Evolutionary conservation across 2,113 vertebrate species (phyloP).

Genomic region (Elgaria multicarinata): DNA sequence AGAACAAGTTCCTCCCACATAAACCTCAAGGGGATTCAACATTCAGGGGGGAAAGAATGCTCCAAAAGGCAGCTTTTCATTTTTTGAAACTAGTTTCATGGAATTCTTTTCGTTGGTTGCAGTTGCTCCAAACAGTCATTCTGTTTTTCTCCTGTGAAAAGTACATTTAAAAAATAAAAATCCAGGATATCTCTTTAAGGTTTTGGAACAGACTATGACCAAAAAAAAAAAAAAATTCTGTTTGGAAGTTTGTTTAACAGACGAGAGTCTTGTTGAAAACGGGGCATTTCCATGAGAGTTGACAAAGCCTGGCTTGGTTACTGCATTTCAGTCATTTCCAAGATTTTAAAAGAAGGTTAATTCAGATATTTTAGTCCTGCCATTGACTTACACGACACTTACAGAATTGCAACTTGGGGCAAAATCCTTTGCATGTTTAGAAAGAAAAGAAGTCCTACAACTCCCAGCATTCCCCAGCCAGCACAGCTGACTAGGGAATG

Average conservation of each 20-base stretch:
- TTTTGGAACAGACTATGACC: constrained; percentile 38
- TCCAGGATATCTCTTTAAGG: not conserved
- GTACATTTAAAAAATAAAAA: not conserved
- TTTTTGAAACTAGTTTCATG: constrained; percentile 4
- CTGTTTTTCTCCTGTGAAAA: constrained; percentile 45
- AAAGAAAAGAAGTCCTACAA: too few species aligned
- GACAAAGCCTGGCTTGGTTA: constrained; percentile 32
- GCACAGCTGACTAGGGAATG: too few species aligned
- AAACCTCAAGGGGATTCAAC: constrained; percentile 19
- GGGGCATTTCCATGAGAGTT: constrained; percentile 67
- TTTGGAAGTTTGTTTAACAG: constrained; percentile 61
- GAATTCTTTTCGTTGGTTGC: not conserved
- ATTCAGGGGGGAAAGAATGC: constrained; percentile 40
- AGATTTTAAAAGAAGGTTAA: constrained; percentile 13
- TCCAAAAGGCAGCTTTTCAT: constrained; percentile 30
- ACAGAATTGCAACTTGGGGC: not conserved
- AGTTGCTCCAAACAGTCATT: constrained; percentile 29
- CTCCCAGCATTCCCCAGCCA: too few species aligned
- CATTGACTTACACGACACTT: not conserved
- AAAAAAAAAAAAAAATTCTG: constrained; percentile 64
- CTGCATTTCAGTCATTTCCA: constrained; percentile 33
- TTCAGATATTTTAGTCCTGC: not conserved
- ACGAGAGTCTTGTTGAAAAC: constrained; percentile 38
- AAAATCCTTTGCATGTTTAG: not conserved
- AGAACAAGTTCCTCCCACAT: constrained; percentile 20